Evolutionary conservation across 2,888 invertebrate genomes (phyloP).

Genomic region (Pardosa pseudoannulata): DNA sequence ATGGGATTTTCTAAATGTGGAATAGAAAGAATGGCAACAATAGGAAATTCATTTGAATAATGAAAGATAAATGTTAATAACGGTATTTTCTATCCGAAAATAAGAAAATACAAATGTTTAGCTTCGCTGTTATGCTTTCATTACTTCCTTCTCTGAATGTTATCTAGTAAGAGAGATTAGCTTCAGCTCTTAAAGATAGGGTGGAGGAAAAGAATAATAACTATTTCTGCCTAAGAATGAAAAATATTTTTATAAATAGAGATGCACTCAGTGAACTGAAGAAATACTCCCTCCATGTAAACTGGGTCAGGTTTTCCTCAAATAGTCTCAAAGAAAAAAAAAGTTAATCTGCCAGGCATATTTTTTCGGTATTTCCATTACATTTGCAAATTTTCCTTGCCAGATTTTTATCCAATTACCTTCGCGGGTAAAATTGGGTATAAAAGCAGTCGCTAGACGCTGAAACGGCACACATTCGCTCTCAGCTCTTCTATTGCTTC

Average conservation of each 20-base stretch:
- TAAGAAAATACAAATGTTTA: no score
- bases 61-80: no score
- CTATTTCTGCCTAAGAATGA: not conserved
- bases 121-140: no score
- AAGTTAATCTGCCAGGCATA: not conserved
- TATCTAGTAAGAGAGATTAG: not conserved
- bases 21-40: no score
- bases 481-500: not conserved
- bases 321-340: not conserved
- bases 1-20: no score
- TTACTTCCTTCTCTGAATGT: not conserved
- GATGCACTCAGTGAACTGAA: constrained; percentile 42
- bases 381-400: not conserved
- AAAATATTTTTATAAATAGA: constrained; percentile 37
- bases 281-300: not conserved
- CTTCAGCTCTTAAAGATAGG: not conserved
- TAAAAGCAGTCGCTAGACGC: not conserved
- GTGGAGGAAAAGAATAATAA: not conserved
- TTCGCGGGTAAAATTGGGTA: not conserved
- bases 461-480: not conserved
- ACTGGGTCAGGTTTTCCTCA: not conserved
- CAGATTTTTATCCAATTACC: not conserved
- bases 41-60: no score
- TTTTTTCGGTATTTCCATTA: not conserved
- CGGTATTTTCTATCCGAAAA: no score